These are phyloP conservation scores for Leptogaster cylindrica DNA, from an alignment of 2,888 invertebrate genomes.

Conservation along the genomic window DNA sequence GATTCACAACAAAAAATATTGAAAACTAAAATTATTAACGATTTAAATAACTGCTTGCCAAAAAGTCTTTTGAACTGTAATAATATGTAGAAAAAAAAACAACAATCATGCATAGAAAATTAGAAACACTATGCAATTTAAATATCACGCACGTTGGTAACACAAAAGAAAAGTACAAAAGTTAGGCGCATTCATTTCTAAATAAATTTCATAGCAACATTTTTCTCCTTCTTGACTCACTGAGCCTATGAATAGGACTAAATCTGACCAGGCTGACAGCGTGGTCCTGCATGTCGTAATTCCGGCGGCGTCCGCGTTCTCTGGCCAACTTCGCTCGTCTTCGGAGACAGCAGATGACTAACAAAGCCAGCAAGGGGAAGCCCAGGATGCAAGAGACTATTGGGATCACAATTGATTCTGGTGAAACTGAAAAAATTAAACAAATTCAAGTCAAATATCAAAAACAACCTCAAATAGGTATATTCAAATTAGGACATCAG, in stretches of 20 bases:
- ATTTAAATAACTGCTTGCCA: too few relatives aligned
- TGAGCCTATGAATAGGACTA: conserved; percentile 75
- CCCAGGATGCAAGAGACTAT: conserved; percentile 90
- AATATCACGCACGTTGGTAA: too few relatives aligned
- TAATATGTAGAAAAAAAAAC: too few relatives aligned
- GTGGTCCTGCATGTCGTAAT: conserved; percentile 82
- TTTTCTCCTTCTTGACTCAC: too few relatives aligned
- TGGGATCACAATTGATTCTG: conserved; percentile 86
- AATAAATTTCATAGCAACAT: too few relatives aligned
- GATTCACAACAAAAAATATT: too few relatives aligned
- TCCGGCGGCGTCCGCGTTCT: conserved; percentile 80
- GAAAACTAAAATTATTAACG: too few relatives aligned
- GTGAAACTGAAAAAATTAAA: conserved; percentile 81
- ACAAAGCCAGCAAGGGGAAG: conserved; percentile 82
- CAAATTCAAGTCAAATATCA: neutral
- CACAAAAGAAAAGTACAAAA: too few relatives aligned
- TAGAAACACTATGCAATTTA: too few relatives aligned
- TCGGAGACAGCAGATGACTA: conserved; percentile 85
- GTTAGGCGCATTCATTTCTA: too few relatives aligned
- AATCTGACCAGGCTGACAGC: conserved; percentile 81
- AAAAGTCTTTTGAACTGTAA: too few relatives aligned
- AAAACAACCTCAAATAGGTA: neutral
- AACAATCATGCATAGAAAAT: too few relatives aligned
- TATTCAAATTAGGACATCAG: neutral
- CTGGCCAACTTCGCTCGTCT: conserved; percentile 83